Evolutionary conservation across 1,140 invertebrate genomes (phyloP), one percentile per base, ranked within the genome.

Genomic region (Camponotus pennsylvanicus): DNA sequence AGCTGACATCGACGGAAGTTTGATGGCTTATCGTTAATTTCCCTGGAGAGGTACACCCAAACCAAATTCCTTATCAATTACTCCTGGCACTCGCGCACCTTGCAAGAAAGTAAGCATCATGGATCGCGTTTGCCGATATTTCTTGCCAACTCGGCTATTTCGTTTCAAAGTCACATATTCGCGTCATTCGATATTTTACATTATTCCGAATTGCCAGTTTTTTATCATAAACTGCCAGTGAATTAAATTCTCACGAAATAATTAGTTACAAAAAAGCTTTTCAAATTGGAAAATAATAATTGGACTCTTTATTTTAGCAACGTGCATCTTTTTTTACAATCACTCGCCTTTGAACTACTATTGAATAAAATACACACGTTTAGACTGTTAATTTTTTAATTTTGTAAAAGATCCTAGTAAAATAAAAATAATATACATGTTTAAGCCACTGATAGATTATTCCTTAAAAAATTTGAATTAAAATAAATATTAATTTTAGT

Each of bases 1-100:
- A 7, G 42, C 4, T 61, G 9, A 21, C 45, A 55, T 32, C 66
- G 55, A 55, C 37, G 37, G 4, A 89, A 85, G 85, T 87, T 90
- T 73, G 75, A 66, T 34, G 4, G 76, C 42, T 85, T 89, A 88
- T 89, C 80, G 89, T 89, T 90, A 90, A 89, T 90, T 90, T 90
- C 86, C 82, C 89, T 66, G 34, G 89, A 89, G 89, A 89, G 88
- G 32, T 69, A 42, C 59, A 61, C 45, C 42, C 76, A 82, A 76
- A 67, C 75, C 85, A 73, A 87, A 90, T 89, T 85, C 32, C 80
- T 85, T 88, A 27, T 45, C 66, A 86, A 90, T 87, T 90, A 84
- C 83, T 85, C 89, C 5, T 52, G 18, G 18, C 11, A 40, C 66
- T 55, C 21, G 8, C 42, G 21, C 32, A 21, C 1, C 34, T 49